phyloP scores from a whole-genome alignment of 2,797 vertebrate genomes.

The Ibycter americanus region DNA sequence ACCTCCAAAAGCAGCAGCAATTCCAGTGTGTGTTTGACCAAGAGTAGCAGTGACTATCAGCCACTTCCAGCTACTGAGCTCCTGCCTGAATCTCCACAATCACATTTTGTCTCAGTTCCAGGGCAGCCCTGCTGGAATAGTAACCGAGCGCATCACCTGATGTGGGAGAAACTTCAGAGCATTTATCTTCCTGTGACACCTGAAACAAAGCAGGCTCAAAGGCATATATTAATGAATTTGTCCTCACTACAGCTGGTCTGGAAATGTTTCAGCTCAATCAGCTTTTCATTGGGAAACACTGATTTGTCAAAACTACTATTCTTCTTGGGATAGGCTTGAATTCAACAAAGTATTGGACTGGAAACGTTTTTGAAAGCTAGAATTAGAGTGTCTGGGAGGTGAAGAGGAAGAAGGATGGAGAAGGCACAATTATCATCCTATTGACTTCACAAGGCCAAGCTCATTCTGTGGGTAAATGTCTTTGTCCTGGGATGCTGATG shows the following conservation, averaged over 20 bases:
- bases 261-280: not conserved
- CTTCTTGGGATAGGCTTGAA: not conserved
- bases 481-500: not conserved
- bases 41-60: not conserved
- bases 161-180: not conserved
- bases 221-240: not conserved
- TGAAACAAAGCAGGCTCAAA: not conserved
- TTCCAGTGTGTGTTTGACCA: fast-evolving
- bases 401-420: not conserved
- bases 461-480: not conserved
- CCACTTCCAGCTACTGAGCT: not conserved
- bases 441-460: not conserved
- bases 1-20: not conserved
- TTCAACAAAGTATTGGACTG: not conserved
- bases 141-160: not conserved
- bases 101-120: not conserved
- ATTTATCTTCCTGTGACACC: constrained; percentile 26
- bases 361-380: not conserved
- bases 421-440: not conserved
- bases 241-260: not conserved
- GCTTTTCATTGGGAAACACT: not conserved
- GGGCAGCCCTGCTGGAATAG: not conserved
- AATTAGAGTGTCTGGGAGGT: not conserved
- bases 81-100: not conserved
- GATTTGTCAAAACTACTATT: not conserved